Evolutionary conservation across 1,140 invertebrate genomes (phyloP), one percentile per base, ranked within the genome.

Genomic region (Pogonus chalceus): DNA sequence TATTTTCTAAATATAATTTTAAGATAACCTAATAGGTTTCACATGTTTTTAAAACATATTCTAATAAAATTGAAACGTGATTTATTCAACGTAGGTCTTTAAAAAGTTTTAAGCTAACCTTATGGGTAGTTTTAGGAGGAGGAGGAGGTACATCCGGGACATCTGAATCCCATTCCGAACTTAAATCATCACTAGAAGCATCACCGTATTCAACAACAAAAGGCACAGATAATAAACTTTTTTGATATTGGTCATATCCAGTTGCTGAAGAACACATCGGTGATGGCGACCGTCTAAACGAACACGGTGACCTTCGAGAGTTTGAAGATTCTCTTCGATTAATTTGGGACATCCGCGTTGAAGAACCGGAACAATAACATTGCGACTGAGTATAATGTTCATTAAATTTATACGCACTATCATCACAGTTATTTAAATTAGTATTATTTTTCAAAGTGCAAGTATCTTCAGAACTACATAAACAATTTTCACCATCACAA

Each of bases 151-250:
- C 69, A 58, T 79, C 77, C 2, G 78, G 75, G 20, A 84, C 81
- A 69, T 90, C 88, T 0, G 87, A 90, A 65, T 91, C 88, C 88
- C 88, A 92, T 65, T 92, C 90, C 4, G 88, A 90, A 66, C 85
- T 88, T 10, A 92, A 78, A 72, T 92, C 90, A 66, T 92, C 88
- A 63, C 85, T 88, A 55, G 87, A 89, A 12, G 86, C 83, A 65
- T 91, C 87, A 7, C 85, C 85, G 68, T 87, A 92, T 62, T 92
- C 90, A 31, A 80, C 68, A 24, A 66, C 71, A 73, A 76, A 79
- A 0, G 85, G 85, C 37, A 89, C 85, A 62, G 85, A 79, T 39
- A 89, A 66, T n/a, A 90, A 68, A 16, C 79, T 83, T 56, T 78
- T 81, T 58, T 84, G 78, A 74, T 90, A 90, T 63, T 88, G 84